Conservation (phyloP, 2,888 invertebrate genomes). For the Lobophora halterata region DNA sequence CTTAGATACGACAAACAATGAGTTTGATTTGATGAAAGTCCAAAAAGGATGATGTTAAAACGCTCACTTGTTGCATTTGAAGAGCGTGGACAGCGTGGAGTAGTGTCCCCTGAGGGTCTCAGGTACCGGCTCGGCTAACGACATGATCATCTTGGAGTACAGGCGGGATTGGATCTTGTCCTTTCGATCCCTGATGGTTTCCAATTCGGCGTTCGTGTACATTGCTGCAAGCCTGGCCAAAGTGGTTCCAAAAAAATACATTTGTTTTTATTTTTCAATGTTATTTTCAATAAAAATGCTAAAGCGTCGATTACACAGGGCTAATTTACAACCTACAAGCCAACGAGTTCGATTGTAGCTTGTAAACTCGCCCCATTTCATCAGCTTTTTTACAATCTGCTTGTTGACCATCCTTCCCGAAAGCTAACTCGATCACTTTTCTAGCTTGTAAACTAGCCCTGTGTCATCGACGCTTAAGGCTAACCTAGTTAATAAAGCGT, state of each 20-base stretch:
- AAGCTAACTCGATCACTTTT: too few species aligned
- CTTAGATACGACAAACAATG: slow-evolving; percentile 1
- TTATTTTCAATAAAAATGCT: too few species aligned
- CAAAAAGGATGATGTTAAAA: neutral
- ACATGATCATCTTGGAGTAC: slow-evolving; percentile 90
- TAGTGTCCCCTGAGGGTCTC: slow-evolving; percentile 90
- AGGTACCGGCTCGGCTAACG: slow-evolving; percentile 87
- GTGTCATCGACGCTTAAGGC: neutral
- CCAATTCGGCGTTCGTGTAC: slow-evolving; percentile 93
- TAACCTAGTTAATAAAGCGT: slow-evolving; percentile 83
- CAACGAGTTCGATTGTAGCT: too few species aligned
- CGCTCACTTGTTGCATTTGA: slow-evolving; percentile 83
- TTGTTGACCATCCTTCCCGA: too few species aligned
- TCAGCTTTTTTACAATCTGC: too few species aligned
- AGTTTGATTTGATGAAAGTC: neutral
- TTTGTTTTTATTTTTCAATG: too few species aligned
- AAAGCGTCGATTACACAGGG: too few species aligned
- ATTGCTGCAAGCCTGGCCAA: slow-evolving; percentile 91
- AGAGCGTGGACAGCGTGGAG: slow-evolving; percentile 88
- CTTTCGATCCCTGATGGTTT: slow-evolving; percentile 90
- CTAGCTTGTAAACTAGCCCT: too few species aligned
- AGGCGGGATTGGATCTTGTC: slow-evolving; percentile 93
- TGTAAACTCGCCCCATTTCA: too few species aligned
- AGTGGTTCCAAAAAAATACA: neutral
- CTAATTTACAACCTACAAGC: too few species aligned